Conservation (phyloP, 2,113 vertebrate species). For the Macaca mulatta region DNA sequence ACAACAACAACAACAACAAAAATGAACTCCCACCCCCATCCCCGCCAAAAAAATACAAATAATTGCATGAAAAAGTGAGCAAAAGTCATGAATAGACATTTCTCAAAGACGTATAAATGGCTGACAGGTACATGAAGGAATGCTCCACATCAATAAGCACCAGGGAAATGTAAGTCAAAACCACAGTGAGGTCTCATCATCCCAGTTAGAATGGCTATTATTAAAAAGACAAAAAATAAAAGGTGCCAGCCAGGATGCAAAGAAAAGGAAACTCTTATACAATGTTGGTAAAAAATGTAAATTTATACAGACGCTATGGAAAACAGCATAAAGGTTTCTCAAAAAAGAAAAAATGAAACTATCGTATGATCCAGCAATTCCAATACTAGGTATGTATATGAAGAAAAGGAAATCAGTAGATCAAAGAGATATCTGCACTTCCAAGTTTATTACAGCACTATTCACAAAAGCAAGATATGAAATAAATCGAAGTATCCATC, state of each 20-base stretch:
- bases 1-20: too few species aligned
- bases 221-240: neutral
- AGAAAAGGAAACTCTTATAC: neutral
- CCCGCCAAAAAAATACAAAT: neutral
- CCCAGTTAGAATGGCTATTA: neutral
- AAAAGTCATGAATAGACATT: neutral
- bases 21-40: too few species aligned
- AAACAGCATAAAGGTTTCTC: too few species aligned
- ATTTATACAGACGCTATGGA: too few species aligned
- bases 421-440: neutral
- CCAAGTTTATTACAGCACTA: neutral
- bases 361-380: too few species aligned
- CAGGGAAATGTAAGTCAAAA: neutral
- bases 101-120: neutral
- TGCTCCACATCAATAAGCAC: neutral
- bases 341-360: too few species aligned
- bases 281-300: too few species aligned
- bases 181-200: neutral
- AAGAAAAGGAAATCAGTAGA: neutral
- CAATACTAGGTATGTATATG: neutral
- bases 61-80: neutral
- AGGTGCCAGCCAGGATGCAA: neutral
- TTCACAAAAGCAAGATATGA: neutral
- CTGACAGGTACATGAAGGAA: neutral
- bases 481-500: neutral